These are phyloP conservation scores for Frankliniella fusca DNA, from an alignment of 2,888 invertebrate species.

Conservation along the genomic window DNA sequence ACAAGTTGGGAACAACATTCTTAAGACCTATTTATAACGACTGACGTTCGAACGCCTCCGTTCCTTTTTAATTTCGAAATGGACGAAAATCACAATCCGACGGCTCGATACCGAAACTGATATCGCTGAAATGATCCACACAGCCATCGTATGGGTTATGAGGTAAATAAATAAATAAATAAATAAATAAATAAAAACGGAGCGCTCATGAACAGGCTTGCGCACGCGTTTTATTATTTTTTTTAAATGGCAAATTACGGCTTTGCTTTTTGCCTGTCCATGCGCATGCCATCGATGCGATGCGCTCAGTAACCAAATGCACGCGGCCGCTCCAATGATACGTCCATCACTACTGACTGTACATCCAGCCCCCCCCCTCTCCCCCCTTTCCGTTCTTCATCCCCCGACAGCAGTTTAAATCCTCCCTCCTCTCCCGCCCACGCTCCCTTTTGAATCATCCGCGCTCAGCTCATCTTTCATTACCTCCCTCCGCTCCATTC, in stretches of 20 bases:
- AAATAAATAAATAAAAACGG: not conserved
- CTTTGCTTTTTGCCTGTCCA: not conserved
- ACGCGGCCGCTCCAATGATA: no score
- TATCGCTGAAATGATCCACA: no score
- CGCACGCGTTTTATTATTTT: not conserved
- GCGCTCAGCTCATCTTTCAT: not conserved
- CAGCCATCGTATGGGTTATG: no score
- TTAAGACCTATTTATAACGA: constrained; percentile 20
- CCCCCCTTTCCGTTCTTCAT: no score
- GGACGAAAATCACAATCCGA: no score
- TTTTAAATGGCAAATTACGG: not conserved
- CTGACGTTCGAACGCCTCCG: not conserved
- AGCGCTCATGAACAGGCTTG: not conserved
- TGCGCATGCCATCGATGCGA: not conserved
- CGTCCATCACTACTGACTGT: no score
- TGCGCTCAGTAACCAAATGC: no score
- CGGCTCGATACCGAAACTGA: no score
- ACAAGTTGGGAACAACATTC: not conserved
- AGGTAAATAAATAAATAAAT: not conserved
- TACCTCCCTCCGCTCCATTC: not conserved
- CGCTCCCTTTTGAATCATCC: no score
- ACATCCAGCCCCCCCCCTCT: no score
- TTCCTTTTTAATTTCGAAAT: no score
- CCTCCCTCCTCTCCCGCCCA: not conserved
- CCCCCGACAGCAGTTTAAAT: not conserved